Evolutionary conservation across 2,888 invertebrate species (phyloP), one percentile per base, ranked within the genome.

Genomic region (Himalopsyche kuldschensis): DNA sequence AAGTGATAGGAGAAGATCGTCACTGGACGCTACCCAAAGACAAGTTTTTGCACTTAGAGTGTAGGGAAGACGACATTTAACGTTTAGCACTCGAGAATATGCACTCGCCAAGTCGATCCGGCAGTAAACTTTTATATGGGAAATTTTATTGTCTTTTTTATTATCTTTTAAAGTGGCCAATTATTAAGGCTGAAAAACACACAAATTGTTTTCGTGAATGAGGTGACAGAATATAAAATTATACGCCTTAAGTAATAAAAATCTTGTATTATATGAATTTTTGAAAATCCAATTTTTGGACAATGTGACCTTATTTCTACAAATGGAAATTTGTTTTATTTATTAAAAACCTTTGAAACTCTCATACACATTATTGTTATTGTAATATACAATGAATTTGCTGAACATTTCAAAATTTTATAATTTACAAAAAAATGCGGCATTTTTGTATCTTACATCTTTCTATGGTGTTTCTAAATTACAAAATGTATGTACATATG

Each of bases 31-130:
- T 78, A 81, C 78, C 83, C 75, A 46, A 31, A 75, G 82, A 85
- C 84, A 85, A 85, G 84, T 85, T 85, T 85, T 85, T 79, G 84
- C 84, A 85, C 84, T 85, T 85, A 85, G 79, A 48, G 31, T 41
- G 46, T 41, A 78, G 55, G 76, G 69, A 55, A 83, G 79, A 55
- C 69, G 77, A 83, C 80, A 47, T 79, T 55, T 80, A 83, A 75
- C 83, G 83, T 83, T 76, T 47, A 83, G 75, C 79, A 79, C 83
- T 69, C 31, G 69, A 80, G 32, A 80, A 35, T 69, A 32, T 80
- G 80, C 80, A 80, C 80, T 80, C 75, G 35, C 32, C 17, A 31
- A 31, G 75, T 35, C 63, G 69, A 80, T 20, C 63, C 35, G 80
- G n/a, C 69, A 35, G 32, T 80, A 80, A 80, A 80, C 75, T 75